Percentiles rank a stretch among this genome's conserved stretches.
phyloP scores from a whole-genome alignment of 2,113 vertebrate genomes.

The Pollachius pollachius region DNA sequence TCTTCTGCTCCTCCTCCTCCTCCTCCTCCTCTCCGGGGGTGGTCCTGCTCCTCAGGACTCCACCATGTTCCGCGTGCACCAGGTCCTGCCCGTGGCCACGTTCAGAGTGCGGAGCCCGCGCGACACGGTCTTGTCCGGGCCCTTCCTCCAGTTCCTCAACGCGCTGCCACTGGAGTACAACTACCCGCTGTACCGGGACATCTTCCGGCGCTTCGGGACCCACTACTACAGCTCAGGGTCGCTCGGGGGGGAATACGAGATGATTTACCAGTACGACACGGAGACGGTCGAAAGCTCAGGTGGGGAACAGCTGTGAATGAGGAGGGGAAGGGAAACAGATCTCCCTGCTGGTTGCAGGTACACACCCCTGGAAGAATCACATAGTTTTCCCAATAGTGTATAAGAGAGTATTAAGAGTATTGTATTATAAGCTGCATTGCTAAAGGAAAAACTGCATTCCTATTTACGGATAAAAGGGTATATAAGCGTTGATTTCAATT shows the following conservation, averaged over 20 bases:
- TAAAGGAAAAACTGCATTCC: too few species aligned
- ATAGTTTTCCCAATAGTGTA: too few species aligned
- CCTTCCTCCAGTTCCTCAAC: conserved; percentile 83
- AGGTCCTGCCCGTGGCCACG: conserved; percentile 82
- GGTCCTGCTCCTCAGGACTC: conserved; percentile 74
- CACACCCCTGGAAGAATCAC: too few species aligned
- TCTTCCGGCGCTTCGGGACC: conserved; percentile 90
- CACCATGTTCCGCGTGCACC: conserved; percentile 83
- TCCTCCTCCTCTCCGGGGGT: neutral
- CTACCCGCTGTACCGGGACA: conserved; percentile 84
- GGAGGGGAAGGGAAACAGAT: too few species aligned
- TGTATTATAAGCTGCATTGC: too few species aligned
- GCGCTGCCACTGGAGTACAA: conserved; percentile 89
- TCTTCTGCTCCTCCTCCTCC: neutral
- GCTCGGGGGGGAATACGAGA: conserved; percentile 86
- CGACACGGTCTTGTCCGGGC: conserved; percentile 79
- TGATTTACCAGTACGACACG: conserved; percentile 87
- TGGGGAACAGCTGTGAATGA: conserved; percentile 41
- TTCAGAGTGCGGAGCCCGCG: conserved; percentile 76
- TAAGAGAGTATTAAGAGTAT: too few species aligned
- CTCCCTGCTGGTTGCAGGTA: too few species aligned
- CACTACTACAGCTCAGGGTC: conserved; percentile 87
- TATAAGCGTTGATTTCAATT: too few species aligned
- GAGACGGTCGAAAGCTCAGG: conserved; percentile 82
- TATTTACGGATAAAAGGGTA: too few species aligned